Base-by-base conservation (phyloP, 2,113 vertebrate genomes). In the Tachysurus vachellii region DNA sequence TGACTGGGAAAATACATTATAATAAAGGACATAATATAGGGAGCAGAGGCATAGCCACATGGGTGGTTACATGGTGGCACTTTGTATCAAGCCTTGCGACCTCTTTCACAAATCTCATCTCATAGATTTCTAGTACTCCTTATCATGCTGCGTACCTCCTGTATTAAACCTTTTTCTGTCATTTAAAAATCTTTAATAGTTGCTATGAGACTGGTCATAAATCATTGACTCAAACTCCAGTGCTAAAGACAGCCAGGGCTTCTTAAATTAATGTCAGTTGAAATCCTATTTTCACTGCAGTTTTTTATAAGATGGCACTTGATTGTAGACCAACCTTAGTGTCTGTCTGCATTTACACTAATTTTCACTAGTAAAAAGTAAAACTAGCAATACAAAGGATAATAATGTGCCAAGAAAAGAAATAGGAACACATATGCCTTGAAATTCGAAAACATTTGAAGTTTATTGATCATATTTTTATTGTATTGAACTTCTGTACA, bases 391-490 rank as follows among this genome's bases (percentile, higher is more conserved):
- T 54, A 16, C 73, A 68, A 42, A 50, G 31, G 50, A 70, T 75
- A 31, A 31, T 19, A 66, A 14, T 68, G 42, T 50, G 23, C 13
- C 50, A 83, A 54, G 4, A 31, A 68, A 59, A 68, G 53, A 53
- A 68, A 7, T 21, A 53, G 42, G 50, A 83, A 66, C 80, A 82
- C 4, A 64, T 13, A 53, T 50, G 23, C 13, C 5, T 26, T 83
- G 17, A 83, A 59, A 81, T 86, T 86, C 12, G 26, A 81, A 86
- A 86, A 86, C 13, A 53, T 26, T 44, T 26, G 28, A 26, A 56
- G 76, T 86, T 86, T 86, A 81, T 86, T 86, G 76, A 59, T 56
- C 62, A 12, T 77, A 9, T 70, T n/a, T 44, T 71, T 85, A 36
- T 56, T 56, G 44, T 23, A 80, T 44, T 70, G 77, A 86, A 70